Conservation (phyloP, 92 coral and sea anemone genomes). For the Pocillopora grandis region DNA sequence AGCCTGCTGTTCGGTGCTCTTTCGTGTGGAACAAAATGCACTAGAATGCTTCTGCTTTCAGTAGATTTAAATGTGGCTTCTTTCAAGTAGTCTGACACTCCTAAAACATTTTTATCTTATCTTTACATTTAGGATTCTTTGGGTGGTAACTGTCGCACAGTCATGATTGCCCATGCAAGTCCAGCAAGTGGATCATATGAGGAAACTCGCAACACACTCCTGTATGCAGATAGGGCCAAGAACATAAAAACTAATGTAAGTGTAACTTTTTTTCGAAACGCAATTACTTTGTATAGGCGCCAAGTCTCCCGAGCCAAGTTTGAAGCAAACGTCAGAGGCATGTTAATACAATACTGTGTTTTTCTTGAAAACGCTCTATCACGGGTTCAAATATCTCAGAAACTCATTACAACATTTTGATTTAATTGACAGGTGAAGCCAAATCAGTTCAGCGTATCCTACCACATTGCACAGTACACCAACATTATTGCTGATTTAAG, state of each 20-base stretch:
- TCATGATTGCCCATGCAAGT: slow-evolving; percentile 90
- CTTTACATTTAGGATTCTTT: slow-evolving; percentile 65
- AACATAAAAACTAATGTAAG: slow-evolving; percentile 83
- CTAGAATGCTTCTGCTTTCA: too few relatives aligned
- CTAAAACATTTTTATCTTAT: too few relatives aligned
- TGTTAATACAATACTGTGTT: too few relatives aligned
- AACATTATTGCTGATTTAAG: slow-evolving; percentile 83
- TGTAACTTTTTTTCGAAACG: neutral
- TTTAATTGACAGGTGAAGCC: slow-evolving; percentile 53
- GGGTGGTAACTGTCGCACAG: slow-evolving; percentile 89
- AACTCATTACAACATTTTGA: too few relatives aligned
- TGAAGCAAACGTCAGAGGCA: too few relatives aligned
- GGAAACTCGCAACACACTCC: slow-evolving; percentile 81
- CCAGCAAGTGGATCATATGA: slow-evolving; percentile 83
- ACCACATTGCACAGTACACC: slow-evolving; percentile 92
- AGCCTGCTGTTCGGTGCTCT: too few relatives aligned
- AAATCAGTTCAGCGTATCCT: slow-evolving; percentile 83
- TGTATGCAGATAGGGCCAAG: slow-evolving; percentile 94
- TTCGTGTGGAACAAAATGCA: too few relatives aligned
- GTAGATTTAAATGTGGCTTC: too few relatives aligned
- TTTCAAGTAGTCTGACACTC: neutral
- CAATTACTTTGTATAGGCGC: too few relatives aligned
- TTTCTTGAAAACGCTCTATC: too few relatives aligned
- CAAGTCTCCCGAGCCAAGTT: too few relatives aligned
- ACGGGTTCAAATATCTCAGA: too few relatives aligned